These are phyloP conservation scores for Hesperophylax magnus DNA, from an alignment of 1,140 invertebrate species.

Conservation along the genomic window DNA sequence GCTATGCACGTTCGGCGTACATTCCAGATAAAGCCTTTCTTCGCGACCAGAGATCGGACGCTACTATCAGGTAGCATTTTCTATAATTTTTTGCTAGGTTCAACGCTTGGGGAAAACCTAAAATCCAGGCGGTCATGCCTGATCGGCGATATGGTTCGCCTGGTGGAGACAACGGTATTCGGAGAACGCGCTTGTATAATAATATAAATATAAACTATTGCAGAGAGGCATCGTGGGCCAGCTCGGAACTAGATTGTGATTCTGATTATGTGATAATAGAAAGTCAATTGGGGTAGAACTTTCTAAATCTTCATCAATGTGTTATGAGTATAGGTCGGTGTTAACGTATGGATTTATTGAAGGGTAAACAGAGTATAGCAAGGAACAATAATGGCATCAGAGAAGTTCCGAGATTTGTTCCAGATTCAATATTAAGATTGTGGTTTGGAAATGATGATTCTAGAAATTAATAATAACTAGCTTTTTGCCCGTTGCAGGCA, in stretches of 20 bases:
- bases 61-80: slow-evolving; percentile 3
- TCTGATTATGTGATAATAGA: neutral
- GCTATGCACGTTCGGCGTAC: slow-evolving; percentile 17
- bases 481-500: too few relatives aligned
- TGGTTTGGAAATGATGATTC: too few relatives aligned
- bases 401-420: too few relatives aligned
- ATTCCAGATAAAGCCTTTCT: neutral
- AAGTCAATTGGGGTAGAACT: neutral
- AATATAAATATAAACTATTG: neutral
- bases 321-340: neutral
- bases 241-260: neutral
- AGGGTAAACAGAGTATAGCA: too few relatives aligned
- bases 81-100: slow-evolving; percentile 7
- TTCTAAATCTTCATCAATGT: neutral
- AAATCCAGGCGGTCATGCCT: slow-evolving; percentile 25
- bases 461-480: too few relatives aligned
- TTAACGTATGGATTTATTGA: neutral
- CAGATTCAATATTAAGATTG: too few relatives aligned
- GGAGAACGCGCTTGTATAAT: neutral
- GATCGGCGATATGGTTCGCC: slow-evolving; percentile 13
- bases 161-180: neutral
- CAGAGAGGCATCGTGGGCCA: neutral
- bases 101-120: slow-evolving; percentile 30
- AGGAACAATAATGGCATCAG: too few relatives aligned
- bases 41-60: neutral